phyloP scores from a whole-genome alignment of 2,113 vertebrate genomes.

The Brachypodius melanocephalos region DNA sequence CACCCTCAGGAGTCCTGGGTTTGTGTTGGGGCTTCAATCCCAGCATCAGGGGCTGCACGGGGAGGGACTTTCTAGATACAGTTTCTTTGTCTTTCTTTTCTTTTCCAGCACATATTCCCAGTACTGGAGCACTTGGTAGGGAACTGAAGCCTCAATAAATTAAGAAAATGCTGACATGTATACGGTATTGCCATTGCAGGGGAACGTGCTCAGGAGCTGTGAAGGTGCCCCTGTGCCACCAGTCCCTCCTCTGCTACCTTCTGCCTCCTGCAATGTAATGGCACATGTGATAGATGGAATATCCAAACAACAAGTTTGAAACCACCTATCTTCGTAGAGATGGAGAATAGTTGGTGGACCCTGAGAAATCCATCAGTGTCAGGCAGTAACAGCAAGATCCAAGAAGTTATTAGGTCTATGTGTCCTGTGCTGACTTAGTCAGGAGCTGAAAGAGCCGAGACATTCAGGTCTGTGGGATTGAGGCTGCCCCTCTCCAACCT shows the following conservation, averaged over 20 bases:
- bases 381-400: not conserved
- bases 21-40: not conserved
- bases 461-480: not conserved
- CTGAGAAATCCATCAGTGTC: not conserved
- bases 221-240: not conserved
- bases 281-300: not conserved
- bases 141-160: not conserved
- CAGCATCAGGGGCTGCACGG: accelerated
- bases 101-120: not conserved
- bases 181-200: not conserved
- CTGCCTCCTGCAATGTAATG: not conserved
- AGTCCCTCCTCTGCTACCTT: not conserved
- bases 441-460: not conserved
- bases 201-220: not conserved
- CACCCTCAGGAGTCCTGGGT: not conserved
- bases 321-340: accelerated
- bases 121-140: not conserved
- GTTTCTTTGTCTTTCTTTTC: not conserved
- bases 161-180: not conserved
- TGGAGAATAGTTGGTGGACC: not conserved
- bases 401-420: not conserved
- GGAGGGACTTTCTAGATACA: accelerated
- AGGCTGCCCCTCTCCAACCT: not conserved
- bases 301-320: not conserved
- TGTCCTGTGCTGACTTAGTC: not conserved